Evolutionary conservation across 2,797 vertebrate species (phyloP), one percentile per base, ranked within the genome.

Genomic region (Myripristis jacobus): DNA sequence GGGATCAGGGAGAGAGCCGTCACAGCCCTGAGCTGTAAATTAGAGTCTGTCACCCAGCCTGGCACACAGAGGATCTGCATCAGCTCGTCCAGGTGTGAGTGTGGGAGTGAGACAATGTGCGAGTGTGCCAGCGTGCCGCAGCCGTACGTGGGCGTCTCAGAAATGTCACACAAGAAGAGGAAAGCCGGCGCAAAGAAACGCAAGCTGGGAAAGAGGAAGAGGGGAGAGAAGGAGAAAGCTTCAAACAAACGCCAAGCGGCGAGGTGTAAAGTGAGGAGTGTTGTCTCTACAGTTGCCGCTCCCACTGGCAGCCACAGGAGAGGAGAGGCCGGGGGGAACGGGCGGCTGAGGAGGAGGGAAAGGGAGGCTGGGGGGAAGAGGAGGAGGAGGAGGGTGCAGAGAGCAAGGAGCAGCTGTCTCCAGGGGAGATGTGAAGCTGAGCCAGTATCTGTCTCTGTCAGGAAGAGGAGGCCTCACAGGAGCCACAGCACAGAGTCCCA

Each of bases 1-100:
- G 93, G 94, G 95, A 96, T 96, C 95, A 95, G 92, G 66, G 82
- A 93, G 80, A 84, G 87, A 83, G 86, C 92, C 68, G 85, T 90
- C 91, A 91, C 89, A 89, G 92, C 86, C 79, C 91, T 90, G 84
- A 94, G 92, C 79, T 87, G 87, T 92, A 94, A 96, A 88, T 90
- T 85, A 90, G 88, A 95, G 79, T 88, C 91, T 91, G 91, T 91
- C 91, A 92, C 91, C 81, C 88, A 75, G 71, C 76, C 88, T 84
- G 79, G 81, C 5, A 89, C 81, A 77, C 79, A 59, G 70, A 88
- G 76, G 75, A 81, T 83, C 79, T 75, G 92, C 85, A 93, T 90
- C 85, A 87, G 88, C 75, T 55, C 78, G 10, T 85, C 87, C 88
- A 91, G 91, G 89, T 91, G 87, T 77, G 87, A 88, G 60, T 85